Percentiles rank a stretch among this genome's conserved stretches.
Conservation (phyloP, 2,888 invertebrate species). For the Pilophorus perplexus region DNA sequence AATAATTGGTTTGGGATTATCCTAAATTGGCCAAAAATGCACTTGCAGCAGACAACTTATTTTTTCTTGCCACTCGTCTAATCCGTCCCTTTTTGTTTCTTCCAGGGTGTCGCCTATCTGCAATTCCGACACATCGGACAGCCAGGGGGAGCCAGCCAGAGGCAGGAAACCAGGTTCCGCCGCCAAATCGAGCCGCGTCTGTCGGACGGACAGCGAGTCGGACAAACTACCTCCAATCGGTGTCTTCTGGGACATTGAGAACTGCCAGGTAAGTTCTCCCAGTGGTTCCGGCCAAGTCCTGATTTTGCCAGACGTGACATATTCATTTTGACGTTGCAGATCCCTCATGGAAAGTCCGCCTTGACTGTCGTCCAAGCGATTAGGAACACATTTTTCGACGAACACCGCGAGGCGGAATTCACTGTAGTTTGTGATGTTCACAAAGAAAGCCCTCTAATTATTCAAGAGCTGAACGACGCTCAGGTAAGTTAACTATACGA, state of each 20-base stretch:
- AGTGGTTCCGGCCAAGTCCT: no score
- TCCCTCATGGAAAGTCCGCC: slow-evolving; percentile 78
- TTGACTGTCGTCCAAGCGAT: slow-evolving; percentile 72
- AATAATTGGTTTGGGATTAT: no score
- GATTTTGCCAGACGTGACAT: no score
- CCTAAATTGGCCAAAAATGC: no score
- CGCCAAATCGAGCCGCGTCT: not conserved
- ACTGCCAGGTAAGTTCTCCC: slow-evolving; percentile 72
- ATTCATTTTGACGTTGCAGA: no score
- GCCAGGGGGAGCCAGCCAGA: not conserved
- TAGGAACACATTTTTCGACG: slow-evolving; percentile 70
- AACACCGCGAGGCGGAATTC: slow-evolving; percentile 80
- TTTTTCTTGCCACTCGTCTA: no score
- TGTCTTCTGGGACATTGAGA: slow-evolving; percentile 92
- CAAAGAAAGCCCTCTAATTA: slow-evolving; percentile 71
- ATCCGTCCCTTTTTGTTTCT: no score
- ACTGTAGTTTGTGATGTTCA: slow-evolving; percentile 85
- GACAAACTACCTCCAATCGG: slow-evolving; percentile 65
- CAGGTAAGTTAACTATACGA: slow-evolving; percentile 58
- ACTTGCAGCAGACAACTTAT: no score
- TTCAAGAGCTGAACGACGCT: slow-evolving; percentile 80
- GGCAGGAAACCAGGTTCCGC: not conserved
- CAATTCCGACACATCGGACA: slow-evolving; percentile 23
- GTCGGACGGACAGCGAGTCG: slow-evolving; percentile 28
- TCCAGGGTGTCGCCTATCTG: slow-evolving; percentile 15